Percentiles rank a stretch among this genome's conserved stretches.
phyloP scores from a whole-genome alignment of 2,797 vertebrate species.

The Tauraco hartlaubi region DNA sequence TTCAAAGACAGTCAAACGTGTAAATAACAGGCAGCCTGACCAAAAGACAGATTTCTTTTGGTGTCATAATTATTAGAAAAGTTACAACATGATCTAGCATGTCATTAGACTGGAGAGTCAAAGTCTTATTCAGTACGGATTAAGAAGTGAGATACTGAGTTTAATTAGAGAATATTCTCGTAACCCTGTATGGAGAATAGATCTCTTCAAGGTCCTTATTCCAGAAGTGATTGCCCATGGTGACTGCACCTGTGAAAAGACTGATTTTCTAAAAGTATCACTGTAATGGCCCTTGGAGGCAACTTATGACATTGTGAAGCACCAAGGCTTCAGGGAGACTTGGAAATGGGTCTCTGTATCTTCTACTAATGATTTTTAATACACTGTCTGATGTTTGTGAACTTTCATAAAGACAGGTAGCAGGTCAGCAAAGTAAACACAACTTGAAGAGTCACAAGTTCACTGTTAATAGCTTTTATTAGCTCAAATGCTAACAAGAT shows the following conservation, averaged over 20 bases:
- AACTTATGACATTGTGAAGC: neutral
- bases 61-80: neutral
- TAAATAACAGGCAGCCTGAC: neutral
- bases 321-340: neutral
- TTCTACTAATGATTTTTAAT: neutral
- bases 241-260: neutral
- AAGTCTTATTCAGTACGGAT: neutral
- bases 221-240: neutral
- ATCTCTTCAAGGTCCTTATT: neutral
- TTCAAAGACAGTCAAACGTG: neutral
- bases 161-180: neutral
- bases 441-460: conserved; percentile 8
- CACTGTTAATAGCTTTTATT: conserved; percentile 31
- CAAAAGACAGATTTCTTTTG: neutral
- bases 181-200: neutral
- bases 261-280: neutral
- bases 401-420: neutral
- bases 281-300: neutral
- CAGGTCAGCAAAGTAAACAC: neutral
- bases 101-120: neutral
- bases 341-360: neutral
- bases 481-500: neutral
- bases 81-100: neutral
- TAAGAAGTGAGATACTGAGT: neutral
- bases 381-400: neutral